Conservation (phyloP, 1,140 invertebrate species). For the Gryllus bimaculatus region DNA sequence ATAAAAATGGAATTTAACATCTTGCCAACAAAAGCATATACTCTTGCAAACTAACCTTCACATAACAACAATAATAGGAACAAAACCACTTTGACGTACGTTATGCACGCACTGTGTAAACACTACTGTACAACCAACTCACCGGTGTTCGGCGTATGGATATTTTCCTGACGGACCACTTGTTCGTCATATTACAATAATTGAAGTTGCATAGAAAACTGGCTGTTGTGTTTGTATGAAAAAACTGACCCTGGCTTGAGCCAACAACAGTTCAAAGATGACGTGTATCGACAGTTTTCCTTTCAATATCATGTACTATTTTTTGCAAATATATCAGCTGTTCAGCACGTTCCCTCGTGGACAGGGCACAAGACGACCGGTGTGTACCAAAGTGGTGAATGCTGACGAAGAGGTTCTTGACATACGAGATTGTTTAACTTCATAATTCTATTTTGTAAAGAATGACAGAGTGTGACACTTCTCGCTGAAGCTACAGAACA, state of each 20-base stretch:
- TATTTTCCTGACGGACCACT: conserved; percentile 9
- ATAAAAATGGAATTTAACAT: not conserved
- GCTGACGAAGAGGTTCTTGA: no score
- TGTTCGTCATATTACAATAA: not conserved
- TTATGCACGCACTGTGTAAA: conserved; percentile 23
- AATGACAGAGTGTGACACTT: no score
- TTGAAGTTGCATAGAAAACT: not conserved
- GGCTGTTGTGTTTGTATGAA: not conserved
- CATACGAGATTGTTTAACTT: no score
- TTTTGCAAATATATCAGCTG: conserved; percentile 19
- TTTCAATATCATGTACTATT: conserved; percentile 13
- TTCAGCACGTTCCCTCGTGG: not conserved
- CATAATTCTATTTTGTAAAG: no score
- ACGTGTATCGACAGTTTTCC: not conserved
- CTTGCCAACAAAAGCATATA: not conserved
- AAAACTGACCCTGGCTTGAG: not conserved
- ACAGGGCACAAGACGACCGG: not conserved
- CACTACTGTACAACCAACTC: conserved; percentile 21
- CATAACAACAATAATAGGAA: conserved; percentile 19
- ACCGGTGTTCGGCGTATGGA: conserved; percentile 23
- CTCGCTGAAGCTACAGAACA: no score
- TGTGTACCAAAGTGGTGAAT: not conserved
- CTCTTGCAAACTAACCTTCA: conserved; percentile 15
- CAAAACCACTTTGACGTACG: conserved; percentile 23
- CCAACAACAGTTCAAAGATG: not conserved